Conservation (phyloP, 2,797 vertebrate genomes). For the Merluccius polli region DNA sequence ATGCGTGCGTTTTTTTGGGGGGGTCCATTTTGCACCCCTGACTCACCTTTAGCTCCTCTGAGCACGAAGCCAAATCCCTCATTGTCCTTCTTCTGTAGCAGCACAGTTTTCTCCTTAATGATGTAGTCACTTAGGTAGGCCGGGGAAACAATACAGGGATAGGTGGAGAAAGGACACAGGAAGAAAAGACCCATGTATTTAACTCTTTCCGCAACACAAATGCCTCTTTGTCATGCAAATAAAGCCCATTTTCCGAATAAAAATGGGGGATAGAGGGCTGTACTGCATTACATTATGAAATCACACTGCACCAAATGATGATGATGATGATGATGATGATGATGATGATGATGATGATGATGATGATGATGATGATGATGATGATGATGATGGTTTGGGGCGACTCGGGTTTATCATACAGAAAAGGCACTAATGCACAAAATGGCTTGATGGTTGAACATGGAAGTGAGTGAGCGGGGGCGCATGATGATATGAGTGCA, state of each 20-base stretch:
- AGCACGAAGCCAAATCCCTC: conserved; percentile 95
- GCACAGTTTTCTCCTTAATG: conserved; percentile 94
- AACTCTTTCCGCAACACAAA: conserved; percentile 40
- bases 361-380: too few relatives aligned
- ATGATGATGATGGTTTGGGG: conserved; percentile 5
- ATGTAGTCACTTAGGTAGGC: conserved; percentile 87
- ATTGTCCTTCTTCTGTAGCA: conserved; percentile 95
- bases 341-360: conserved; percentile 3
- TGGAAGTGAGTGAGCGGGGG: conserved; percentile 36
- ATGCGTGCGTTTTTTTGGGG: too few relatives aligned
- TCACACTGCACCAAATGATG: conserved; percentile 56
- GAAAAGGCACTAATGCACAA: conserved; percentile 36
- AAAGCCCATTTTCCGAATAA: conserved; percentile 37
- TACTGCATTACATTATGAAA: conserved; percentile 57
- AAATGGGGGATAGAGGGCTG: conserved; percentile 45
- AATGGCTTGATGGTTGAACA: conserved; percentile 48
- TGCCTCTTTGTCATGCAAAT: conserved; percentile 56
- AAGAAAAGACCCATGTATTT: too few relatives aligned
- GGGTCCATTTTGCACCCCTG: neutral
- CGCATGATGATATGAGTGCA: conserved; percentile 1
- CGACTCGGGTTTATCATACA: conserved; percentile 49
- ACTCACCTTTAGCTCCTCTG: conserved; percentile 91
- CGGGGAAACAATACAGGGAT: conserved; percentile 7
- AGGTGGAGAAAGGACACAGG: conserved; percentile 21
- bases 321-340: conserved; percentile 1